Base-by-base conservation (phyloP, 2,113 vertebrate genomes). In the Egretta garzetta region DNA sequence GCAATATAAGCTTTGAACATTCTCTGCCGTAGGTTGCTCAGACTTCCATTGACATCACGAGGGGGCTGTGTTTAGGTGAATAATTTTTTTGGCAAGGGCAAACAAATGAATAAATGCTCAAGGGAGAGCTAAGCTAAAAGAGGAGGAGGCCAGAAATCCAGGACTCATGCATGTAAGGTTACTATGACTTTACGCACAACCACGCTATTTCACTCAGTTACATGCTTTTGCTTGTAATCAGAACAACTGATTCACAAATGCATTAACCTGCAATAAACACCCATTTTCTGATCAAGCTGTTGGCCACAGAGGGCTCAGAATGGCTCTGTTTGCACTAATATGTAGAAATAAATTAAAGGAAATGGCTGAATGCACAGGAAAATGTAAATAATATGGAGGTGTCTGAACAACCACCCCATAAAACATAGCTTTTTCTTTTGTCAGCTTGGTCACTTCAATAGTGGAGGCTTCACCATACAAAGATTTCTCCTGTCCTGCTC, bases 51-150 rank as follows among this genome's bases (percentile, higher is more conserved):
- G 95, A 95, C 88, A 97, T 97, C 86, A 96, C 5, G 2, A 92
- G 77, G 77, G 86, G 80, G 39, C 15, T 91, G 80, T 70, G 66
- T 79, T 96, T 96, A 96, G 93, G 90, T 95, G 91, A 94, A 93
- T 95, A 96, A 96, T 97, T 91, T 64, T 97, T 96, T 89, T 97
- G 95, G 94, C 96, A 97, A 97, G 96, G 97, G 74, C 97, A 96
- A 96, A 95, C 72, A 97, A 92, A 95, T 68, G 93, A 97, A 96
- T 96, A 95, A 91, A 87, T 87, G 96, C 95, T 97, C 64, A 97
- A 97, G 96, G 96, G 93, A 94, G 77, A 95, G 73, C 84, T 76
- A 82, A 87, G 14, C 66, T 94, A 66, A 82, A 96, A 77, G 62
- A 92, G n/a, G 45, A 95, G 67, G 24, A 68, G 62, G 32, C 64